Conservation (phyloP, 2,797 vertebrate species). For the Artibeus lituratus region DNA sequence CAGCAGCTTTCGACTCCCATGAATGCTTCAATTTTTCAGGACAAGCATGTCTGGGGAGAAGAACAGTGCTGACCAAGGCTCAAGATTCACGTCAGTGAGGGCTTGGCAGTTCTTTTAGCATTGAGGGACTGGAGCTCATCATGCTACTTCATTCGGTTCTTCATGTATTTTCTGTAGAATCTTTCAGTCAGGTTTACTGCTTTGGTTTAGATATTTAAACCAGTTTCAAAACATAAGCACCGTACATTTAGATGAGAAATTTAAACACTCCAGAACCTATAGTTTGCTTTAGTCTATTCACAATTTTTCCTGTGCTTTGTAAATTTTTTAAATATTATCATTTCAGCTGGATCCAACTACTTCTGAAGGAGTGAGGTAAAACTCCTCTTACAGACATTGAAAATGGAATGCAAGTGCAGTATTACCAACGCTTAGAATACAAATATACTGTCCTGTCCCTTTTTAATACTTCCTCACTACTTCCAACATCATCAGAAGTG, state of each 20-base stretch:
- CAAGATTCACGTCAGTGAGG: background rate
- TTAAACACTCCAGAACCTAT: background rate
- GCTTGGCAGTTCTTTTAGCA: background rate
- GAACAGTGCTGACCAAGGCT: background rate
- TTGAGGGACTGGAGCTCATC: background rate
- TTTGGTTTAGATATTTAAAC: conserved; percentile 34
- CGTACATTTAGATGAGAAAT: background rate
- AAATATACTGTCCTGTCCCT: background rate
- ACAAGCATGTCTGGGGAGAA: background rate
- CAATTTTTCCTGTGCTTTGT: background rate
- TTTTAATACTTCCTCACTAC: background rate
- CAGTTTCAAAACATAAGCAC: conserved; percentile 21
- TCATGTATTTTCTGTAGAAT: background rate
- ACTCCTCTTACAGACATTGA: background rate
- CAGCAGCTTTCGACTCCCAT: background rate
- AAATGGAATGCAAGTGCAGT: conserved; percentile 8
- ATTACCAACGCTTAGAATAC: background rate
- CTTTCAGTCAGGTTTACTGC: conserved; percentile 7
- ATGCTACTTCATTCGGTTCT: background rate
- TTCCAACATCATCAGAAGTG: background rate
- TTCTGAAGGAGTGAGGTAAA: conserved; percentile 5
- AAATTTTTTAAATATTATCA: background rate
- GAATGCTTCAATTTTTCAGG: background rate
- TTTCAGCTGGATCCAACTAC: conserved; percentile 6
- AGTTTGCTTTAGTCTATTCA: background rate